A percentile compares a stretch with the other conserved stretches of the same genome.
phyloP scores from a whole-genome alignment of 1,140 invertebrate species.

The Campoletis sonorensis region DNA sequence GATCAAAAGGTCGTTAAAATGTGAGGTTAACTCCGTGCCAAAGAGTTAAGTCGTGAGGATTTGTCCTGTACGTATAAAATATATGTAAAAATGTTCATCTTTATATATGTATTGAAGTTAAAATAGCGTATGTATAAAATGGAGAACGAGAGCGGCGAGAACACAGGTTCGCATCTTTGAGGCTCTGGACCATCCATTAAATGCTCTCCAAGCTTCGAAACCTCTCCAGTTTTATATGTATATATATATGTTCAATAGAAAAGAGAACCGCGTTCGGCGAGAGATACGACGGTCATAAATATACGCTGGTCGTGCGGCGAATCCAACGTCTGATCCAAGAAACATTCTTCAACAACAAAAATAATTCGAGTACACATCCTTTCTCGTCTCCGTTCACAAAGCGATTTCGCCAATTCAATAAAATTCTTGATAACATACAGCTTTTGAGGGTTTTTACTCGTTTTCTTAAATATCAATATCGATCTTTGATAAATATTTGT shows the following conservation, averaged over 20 bases:
- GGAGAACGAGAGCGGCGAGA: slow-evolving; percentile 66
- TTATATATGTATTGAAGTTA: slow-evolving; percentile 32
- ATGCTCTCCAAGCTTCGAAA: slow-evolving; percentile 54
- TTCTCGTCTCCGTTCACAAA: slow-evolving; percentile 42
- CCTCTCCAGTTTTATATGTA: slow-evolving; percentile 24
- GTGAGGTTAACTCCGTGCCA: too few species aligned
- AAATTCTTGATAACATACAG: background rate
- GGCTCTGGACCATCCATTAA: slow-evolving; percentile 73
- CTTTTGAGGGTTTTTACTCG: background rate
- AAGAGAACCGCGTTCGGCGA: slow-evolving; percentile 57
- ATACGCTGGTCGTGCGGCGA: slow-evolving; percentile 64
- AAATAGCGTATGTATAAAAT: slow-evolving; percentile 23
- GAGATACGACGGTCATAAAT: slow-evolving; percentile 75
- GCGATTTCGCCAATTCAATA: slow-evolving; percentile 10
- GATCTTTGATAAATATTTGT: background rate
- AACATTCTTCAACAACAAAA: slow-evolving; percentile 68
- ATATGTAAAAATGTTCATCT: slow-evolving; percentile 20
- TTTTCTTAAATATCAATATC: background rate
- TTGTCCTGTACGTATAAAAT: slow-evolving; percentile 18
- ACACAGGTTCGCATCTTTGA: slow-evolving; percentile 71
- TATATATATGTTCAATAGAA: slow-evolving; percentile 46
- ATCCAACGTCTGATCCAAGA: slow-evolving; percentile 69
- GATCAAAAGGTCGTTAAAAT: too few species aligned
- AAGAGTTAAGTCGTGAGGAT: too few species aligned
- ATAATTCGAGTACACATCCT: slow-evolving; percentile 54